Evolutionary conservation across 2,113 vertebrate species (phyloP).

Genomic region (Serinus canaria): DNA sequence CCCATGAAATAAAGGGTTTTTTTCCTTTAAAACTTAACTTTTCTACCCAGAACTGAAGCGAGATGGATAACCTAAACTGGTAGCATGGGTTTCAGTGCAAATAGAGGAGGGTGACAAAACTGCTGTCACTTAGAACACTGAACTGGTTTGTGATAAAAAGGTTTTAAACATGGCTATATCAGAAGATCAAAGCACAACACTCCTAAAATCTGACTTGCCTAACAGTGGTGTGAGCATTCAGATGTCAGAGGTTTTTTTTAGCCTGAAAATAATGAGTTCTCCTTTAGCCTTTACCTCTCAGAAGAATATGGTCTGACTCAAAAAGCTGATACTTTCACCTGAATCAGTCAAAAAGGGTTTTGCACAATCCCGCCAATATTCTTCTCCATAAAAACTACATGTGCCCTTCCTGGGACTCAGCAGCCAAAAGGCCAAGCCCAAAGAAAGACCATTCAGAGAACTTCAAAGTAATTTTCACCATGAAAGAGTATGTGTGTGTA

Average conservation of each 20-base stretch:
- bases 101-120: neutral
- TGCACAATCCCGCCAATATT: neutral
- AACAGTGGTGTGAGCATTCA: neutral
- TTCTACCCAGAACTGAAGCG: neutral
- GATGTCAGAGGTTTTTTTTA: neutral
- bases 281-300: neutral
- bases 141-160: neutral
- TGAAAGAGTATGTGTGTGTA: rapidly evolving
- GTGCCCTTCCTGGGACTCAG: neutral
- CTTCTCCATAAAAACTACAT: neutral
- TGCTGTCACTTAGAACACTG: neutral
- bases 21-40: neutral
- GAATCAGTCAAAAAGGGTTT: neutral
- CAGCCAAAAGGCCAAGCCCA: neutral
- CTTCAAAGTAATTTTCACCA: neutral
- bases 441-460: neutral
- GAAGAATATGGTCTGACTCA: neutral
- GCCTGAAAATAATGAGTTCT: neutral
- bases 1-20: neutral
- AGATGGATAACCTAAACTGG: neutral
- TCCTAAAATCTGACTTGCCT: neutral
- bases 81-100: neutral
- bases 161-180: neutral
- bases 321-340: neutral
- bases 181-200: neutral